These are phyloP conservation scores for Prosapia bicincta DNA, from an alignment of 2,888 invertebrate genomes.

Conservation along the genomic window DNA sequence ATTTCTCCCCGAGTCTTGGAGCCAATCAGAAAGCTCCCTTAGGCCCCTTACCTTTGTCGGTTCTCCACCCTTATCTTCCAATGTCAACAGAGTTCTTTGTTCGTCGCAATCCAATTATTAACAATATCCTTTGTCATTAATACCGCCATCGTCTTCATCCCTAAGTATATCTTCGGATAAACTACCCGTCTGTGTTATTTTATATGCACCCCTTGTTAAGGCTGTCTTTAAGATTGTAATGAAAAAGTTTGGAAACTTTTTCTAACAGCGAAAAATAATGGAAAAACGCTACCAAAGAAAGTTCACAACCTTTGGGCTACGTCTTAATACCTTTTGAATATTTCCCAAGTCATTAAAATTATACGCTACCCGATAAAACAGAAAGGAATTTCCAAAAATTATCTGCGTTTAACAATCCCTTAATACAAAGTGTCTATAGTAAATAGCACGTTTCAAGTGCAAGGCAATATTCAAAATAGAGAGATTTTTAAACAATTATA, in stretches of 20 bases:
- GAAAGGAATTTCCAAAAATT: too few relatives aligned
- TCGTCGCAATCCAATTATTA: not conserved
- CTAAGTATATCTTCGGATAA: not conserved
- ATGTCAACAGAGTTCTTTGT: not conserved
- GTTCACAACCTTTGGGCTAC: not conserved
- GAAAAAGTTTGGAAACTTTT: not conserved
- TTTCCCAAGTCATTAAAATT: not conserved
- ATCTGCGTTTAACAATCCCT: too few relatives aligned
- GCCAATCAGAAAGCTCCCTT: not conserved
- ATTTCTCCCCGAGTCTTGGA: not conserved
- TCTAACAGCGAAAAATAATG: not conserved
- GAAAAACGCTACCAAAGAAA: not conserved
- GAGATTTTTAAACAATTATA: too few relatives aligned
- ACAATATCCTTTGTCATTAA: not conserved
- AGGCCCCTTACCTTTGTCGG: not conserved
- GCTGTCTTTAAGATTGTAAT: not conserved
- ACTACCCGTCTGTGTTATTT: not conserved
- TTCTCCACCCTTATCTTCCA: not conserved
- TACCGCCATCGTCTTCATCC: not conserved
- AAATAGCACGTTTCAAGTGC: too few relatives aligned
- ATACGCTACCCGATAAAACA: not conserved
- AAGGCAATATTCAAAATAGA: too few relatives aligned
- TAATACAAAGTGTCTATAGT: too few relatives aligned
- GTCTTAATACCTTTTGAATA: not conserved
- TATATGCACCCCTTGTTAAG: not conserved